Evolutionary conservation across 2,888 invertebrate species (phyloP), one percentile per base, ranked within the genome.

Genomic region (Latrodectus elegans): DNA sequence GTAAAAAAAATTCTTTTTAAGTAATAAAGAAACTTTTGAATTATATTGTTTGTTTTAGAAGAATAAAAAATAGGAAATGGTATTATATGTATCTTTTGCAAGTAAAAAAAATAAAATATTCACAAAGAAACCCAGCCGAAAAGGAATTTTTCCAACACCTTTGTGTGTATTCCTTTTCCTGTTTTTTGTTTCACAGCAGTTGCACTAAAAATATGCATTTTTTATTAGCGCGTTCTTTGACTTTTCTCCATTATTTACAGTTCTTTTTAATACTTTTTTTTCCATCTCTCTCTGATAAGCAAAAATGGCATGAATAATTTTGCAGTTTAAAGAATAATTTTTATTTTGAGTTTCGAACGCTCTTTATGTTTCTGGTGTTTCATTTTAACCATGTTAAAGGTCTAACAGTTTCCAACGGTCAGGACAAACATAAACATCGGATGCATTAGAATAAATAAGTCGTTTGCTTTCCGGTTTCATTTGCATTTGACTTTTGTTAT

Each of bases 371-470:
- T 64, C 65, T n/a, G 10, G 49, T 49, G 51, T 51, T 68, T 52
- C 67, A 67, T 77, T 15, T 77, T 38, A 67, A 53, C 26, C 49
- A 65, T 11, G 68, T 17, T 53, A 53, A 68, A 68, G 53, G 77
- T 77, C 51, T 65, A 49, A 15, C 17, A 12, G 14, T 67, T 53
- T 51, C 51, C 77, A 77, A 17, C 53, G 55, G 10, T 51, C 51
- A 77, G 15, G 53, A 67, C 49, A 73, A 67, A 81, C 53, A 67
- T 67, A 73, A 67, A 81, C 53, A 67, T 53, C n/a, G 73, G 14
- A 53, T n/a, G 52, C 52, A 73, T 73, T 81, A 53, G 73, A 81
- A 81, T 81, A 81, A 74, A 81, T 81, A 73, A 67, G 67, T 67
- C 73, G 53, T 81, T 81, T 81, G 17, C 67, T 67, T 65, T 81